These are phyloP conservation scores for Calonectris borealis DNA, from an alignment of 2,113 vertebrate genomes.

Conservation along the genomic window DNA sequence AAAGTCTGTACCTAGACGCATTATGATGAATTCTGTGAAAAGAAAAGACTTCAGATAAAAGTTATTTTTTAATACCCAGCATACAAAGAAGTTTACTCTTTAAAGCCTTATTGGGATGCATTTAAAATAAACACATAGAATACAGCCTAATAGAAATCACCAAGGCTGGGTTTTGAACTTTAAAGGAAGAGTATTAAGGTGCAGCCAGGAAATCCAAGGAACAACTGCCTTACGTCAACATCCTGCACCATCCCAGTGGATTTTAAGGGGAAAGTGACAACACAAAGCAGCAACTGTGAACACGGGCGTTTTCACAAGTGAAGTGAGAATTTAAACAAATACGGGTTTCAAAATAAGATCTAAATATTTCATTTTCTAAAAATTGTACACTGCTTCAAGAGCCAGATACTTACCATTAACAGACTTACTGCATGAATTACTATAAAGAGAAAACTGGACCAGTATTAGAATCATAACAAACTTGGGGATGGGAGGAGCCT, in stretches of 20 bases:
- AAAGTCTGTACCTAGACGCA: not conserved
- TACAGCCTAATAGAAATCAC: no score
- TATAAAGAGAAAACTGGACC: not conserved
- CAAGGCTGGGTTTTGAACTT: not conserved
- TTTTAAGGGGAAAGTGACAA: not conserved
- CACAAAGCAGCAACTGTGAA: not conserved
- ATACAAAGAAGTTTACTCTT: not conserved
- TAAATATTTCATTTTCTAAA: not conserved
- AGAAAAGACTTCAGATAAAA: not conserved
- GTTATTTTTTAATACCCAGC: not conserved
- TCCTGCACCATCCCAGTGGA: not conserved
- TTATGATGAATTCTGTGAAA: not conserved
- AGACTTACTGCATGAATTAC: not conserved
- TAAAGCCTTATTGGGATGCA: not conserved
- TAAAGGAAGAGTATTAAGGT: not conserved
- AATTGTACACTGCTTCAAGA: not conserved
- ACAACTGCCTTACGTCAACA: not conserved
- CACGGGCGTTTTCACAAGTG: not conserved
- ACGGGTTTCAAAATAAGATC: not conserved
- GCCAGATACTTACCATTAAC: not conserved
- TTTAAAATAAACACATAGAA: not conserved
- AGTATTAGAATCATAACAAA: not conserved
- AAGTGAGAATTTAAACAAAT: not conserved
- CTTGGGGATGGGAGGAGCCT: not conserved
- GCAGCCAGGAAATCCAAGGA: slow-evolving; percentile 39